phyloP scores from a whole-genome alignment of 2,888 invertebrate species.

The Cataglyphis albicans region DNA sequence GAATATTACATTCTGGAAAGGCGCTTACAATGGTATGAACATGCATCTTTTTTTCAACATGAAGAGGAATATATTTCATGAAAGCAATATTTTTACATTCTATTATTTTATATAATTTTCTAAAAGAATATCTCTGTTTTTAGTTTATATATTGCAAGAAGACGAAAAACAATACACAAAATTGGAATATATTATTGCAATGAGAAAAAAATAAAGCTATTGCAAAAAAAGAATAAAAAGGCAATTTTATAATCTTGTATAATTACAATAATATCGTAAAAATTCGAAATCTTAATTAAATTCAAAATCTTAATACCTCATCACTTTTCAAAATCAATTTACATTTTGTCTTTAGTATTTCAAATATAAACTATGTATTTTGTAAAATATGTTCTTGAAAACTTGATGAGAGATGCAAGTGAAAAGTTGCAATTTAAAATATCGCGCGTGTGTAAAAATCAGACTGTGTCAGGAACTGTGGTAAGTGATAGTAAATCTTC shows the following conservation, averaged over 20 bases:
- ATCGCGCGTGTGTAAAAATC: not conserved
- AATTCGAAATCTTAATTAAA: not conserved
- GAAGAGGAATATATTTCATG: no score
- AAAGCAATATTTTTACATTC: no score
- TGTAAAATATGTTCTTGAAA: not conserved
- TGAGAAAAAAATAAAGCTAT: no score
- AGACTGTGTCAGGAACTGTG: not conserved
- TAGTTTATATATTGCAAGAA: no score
- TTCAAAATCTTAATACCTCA: not conserved
- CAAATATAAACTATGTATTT: not conserved
- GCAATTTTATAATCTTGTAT: not conserved
- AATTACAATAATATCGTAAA: not conserved
- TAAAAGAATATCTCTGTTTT: no score
- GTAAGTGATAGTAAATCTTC: not conserved
- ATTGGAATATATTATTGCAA: no score
- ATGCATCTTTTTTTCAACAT: no score
- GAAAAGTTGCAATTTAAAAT: not conserved
- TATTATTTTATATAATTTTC: no score
- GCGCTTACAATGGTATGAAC: no score
- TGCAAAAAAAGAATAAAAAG: not conserved
- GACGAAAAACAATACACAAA: no score
- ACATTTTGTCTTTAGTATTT: not conserved
- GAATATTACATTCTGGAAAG: no score
- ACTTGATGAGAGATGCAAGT: not conserved
- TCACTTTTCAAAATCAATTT: not conserved